Conservation (phyloP, 2,797 vertebrate genomes). For the Mus caroli region DNA sequence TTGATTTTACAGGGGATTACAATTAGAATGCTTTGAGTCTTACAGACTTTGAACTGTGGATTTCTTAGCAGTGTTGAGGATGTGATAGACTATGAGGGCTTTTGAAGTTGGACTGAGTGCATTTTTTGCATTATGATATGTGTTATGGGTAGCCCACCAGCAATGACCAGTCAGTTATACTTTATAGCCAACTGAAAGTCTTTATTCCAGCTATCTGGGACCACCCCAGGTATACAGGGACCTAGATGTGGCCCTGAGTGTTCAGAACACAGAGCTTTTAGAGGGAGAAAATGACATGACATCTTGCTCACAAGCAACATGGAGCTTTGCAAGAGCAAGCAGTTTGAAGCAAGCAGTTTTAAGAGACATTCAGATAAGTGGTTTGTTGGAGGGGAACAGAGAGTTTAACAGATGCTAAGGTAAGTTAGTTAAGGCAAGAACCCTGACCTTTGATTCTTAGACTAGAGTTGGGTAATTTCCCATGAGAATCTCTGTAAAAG, state of each 20-base stretch:
- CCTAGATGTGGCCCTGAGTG: background rate
- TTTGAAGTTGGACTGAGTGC: background rate
- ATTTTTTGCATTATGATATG: background rate
- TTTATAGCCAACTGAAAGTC: background rate
- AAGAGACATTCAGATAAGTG: background rate
- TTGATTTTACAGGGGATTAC: background rate
- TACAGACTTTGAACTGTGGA: background rate
- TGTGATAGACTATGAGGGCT: no score
- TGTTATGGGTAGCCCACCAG: background rate
- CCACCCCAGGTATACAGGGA: background rate
- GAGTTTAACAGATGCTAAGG: background rate
- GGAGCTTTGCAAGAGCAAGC: background rate
- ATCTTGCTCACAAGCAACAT: background rate
- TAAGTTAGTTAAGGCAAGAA: background rate
- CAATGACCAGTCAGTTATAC: background rate
- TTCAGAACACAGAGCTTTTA: background rate
- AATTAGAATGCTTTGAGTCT: background rate
- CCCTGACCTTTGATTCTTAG: background rate
- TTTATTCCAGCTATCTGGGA: background rate
- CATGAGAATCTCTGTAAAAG: background rate
- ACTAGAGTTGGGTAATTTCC: background rate
- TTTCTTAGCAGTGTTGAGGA: background rate
- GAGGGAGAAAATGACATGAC: background rate
- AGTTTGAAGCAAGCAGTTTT: background rate
- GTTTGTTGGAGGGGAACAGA: background rate